Evolutionary conservation across 2,797 vertebrate genomes (phyloP), one percentile per base, ranked within the genome.

Genomic region (Schizopygopsis malacanthus): DNA sequence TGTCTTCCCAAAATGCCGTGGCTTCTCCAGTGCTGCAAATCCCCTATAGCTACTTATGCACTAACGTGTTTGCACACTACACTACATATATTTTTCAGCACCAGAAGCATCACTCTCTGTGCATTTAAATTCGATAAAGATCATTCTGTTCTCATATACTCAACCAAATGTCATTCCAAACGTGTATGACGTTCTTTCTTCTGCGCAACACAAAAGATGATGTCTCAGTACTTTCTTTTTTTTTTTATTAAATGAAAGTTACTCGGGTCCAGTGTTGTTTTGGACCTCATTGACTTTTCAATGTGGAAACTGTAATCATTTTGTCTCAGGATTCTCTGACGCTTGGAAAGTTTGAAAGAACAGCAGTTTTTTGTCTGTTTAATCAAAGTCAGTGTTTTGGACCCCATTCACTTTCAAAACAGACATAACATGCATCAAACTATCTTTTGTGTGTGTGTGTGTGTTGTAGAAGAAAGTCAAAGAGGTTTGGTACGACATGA

Each of bases 81-180:
- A 47, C 41, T n/a, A 83, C 39, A 43, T 61, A 39, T 25, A 65
- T 65, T 61, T 65, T 76, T 70, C 37, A 33, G 47, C n/a, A 41
- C 47, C 56, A 12, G 56, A 50, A 20, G 69, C 28, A 8, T 39
- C 25, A 18, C 15, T 7, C 22, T 52, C 10, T 6, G 8, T 59
- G 69, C 69, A 28, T 70, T 82, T 54, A 16, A 72, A 82, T 72
- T 16, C 50, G 25, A 11, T 45, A 72, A 56, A 77, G 1, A 78
- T 41, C 2, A 78, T 59, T 59, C 12, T 59, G 76, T 78, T 20
- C 73, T 76, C 33, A 41, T 59, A 56, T 69, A 39, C 65, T 69
- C 65, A 69, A 33, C 8, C 16, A 37, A 69, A 39, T 39, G 65
- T 69, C 16, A 2, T 69, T 56, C 28, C 28, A 59, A 54, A n/a